Conservation (phyloP, 2,888 invertebrate species). For the Caenorhabditis uteleia region DNA sequence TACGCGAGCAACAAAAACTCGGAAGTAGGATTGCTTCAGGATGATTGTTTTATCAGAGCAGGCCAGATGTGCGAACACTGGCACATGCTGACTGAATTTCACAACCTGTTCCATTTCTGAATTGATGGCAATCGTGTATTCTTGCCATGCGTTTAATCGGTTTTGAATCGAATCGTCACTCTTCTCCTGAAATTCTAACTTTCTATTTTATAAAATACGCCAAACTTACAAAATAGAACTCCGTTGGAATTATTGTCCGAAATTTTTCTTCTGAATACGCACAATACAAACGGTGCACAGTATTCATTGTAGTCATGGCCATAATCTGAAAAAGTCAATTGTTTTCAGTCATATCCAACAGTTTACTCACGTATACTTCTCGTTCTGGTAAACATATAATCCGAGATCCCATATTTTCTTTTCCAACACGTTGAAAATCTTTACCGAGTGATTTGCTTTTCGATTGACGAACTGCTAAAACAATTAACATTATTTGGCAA, state of each 20-base stretch:
- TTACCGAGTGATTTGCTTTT: too few species aligned
- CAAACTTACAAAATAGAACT: constrained; percentile 6
- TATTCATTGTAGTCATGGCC: neutral
- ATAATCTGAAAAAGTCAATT: neutral
- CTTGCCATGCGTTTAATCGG: constrained; percentile 32
- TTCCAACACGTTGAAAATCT: too few species aligned
- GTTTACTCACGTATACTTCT: too few species aligned
- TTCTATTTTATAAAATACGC: too few species aligned
- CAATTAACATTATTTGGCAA: neutral
- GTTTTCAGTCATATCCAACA: neutral
- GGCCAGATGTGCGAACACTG: too few species aligned
- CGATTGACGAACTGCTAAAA: neutral
- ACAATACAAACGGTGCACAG: neutral
- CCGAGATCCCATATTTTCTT: neutral
- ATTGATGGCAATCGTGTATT: constrained; percentile 7
- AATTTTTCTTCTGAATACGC: constrained; percentile 6
- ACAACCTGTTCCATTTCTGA: constrained; percentile 19
- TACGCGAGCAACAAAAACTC: constrained; percentile 26
- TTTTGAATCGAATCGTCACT: too few species aligned
- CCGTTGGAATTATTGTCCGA: constrained; percentile 5
- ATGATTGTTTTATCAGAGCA: neutral
- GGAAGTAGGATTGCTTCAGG: too few species aligned
- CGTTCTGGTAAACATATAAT: too few species aligned
- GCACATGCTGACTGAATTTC: too few species aligned
- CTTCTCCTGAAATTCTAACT: constrained; percentile 5